Conservation (phyloP, 2,113 vertebrate genomes). For the Donacobius atricapilla region DNA sequence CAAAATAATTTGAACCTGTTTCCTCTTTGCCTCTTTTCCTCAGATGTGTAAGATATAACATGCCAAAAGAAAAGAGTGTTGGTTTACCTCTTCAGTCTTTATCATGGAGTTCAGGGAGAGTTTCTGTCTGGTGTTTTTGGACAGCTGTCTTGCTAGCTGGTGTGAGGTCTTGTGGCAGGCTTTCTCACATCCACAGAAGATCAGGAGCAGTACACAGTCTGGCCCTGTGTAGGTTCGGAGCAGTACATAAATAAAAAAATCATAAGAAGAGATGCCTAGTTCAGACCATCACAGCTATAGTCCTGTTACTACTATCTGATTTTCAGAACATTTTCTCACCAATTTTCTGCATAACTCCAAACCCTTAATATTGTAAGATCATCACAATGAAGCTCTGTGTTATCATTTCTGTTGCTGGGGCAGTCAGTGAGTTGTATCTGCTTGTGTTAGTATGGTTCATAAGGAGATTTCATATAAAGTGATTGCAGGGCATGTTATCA, state of each 20-base stretch:
- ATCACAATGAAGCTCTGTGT: not conserved
- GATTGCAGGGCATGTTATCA: not conserved
- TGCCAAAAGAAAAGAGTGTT: not conserved
- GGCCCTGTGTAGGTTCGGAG: not conserved
- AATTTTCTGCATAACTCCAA: not conserved
- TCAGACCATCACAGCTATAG: not conserved
- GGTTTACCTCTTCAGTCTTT: not conserved
- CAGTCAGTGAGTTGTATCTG: not conserved
- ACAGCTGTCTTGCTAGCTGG: constrained; percentile 4
- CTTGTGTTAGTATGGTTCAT: not conserved
- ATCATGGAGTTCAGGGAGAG: not conserved
- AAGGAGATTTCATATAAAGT: not conserved
- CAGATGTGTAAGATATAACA: not conserved
- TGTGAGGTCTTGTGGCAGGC: not conserved
- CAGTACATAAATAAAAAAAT: not conserved
- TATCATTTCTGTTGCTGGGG: not conserved
- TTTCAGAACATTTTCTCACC: not conserved
- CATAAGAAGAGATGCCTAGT: not conserved
- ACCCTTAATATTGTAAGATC: not conserved
- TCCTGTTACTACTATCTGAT: not conserved
- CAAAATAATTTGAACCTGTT: not conserved
- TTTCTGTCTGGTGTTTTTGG: not conserved
- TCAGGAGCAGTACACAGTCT: not conserved
- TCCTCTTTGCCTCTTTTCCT: not conserved
- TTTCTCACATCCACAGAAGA: constrained; percentile 13